phyloP scores from a whole-genome alignment of 2,113 vertebrate genomes.

The Merops nubicus region DNA sequence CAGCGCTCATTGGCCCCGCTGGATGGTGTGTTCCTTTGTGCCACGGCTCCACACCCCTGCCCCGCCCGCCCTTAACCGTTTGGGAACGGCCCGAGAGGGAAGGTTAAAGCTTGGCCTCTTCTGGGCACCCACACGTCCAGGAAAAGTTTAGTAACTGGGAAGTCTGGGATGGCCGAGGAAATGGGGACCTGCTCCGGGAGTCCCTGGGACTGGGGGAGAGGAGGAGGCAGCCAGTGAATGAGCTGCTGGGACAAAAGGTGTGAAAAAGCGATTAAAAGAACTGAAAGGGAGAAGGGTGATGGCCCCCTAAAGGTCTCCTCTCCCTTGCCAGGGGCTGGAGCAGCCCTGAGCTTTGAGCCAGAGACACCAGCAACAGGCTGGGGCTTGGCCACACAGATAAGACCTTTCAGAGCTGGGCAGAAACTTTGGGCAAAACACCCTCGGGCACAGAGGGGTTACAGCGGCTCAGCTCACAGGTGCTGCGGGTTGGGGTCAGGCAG shows the following conservation, averaged over 20 bases:
- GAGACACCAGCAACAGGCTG: not conserved
- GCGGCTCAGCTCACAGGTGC: not conserved
- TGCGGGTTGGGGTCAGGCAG: not conserved
- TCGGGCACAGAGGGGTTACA: accelerated
- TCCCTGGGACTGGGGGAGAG: accelerated
- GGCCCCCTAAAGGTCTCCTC: not conserved
- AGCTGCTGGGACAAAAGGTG: not conserved
- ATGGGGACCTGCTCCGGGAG: accelerated
- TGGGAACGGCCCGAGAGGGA: not conserved
- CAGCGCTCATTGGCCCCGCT: slow-evolving; percentile 73
- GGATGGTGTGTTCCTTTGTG: slow-evolving; percentile 77
- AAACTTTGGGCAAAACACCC: not conserved
- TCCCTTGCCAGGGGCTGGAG: not conserved
- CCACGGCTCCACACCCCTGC: not conserved
- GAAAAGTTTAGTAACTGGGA: not conserved
- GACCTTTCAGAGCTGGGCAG: not conserved
- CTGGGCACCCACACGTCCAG: not conserved
- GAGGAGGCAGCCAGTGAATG: not conserved
- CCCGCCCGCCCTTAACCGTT: not conserved
- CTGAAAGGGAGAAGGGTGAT: not conserved
- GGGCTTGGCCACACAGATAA: not conserved
- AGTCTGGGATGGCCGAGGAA: accelerated
- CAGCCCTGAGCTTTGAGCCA: not conserved
- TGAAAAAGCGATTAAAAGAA: not conserved
- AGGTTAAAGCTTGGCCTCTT: not conserved